Evolutionary conservation across 2,113 vertebrate genomes (phyloP).

Genomic region (Macquaria australasica): DNA sequence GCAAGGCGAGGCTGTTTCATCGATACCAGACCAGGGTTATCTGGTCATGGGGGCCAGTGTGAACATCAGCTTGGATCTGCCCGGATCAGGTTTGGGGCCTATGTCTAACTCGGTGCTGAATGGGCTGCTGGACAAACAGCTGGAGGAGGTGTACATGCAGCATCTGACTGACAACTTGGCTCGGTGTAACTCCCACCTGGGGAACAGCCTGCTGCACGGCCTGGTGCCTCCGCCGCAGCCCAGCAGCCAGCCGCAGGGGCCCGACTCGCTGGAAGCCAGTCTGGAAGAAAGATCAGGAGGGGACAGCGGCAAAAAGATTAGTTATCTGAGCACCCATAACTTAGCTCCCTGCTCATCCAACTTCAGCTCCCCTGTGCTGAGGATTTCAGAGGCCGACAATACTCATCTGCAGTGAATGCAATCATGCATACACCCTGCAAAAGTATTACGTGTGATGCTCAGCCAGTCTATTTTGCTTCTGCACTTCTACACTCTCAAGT

Average conservation of each 20-base stretch:
- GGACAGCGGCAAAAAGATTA: conserved; percentile 67
- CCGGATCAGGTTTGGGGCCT: conserved; percentile 76
- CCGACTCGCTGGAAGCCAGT: conserved; percentile 79
- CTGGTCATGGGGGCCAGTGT: conserved; percentile 85
- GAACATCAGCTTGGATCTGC: conserved; percentile 65
- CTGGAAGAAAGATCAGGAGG: conserved; percentile 64
- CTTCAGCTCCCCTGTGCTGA: conserved; percentile 89
- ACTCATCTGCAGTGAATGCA: conserved; percentile 32
- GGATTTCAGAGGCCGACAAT: conserved; percentile 84
- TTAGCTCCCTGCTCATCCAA: conserved; percentile 80
- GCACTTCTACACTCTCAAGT: not conserved
- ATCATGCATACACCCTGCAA: no score
- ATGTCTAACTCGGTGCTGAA: conserved; percentile 91
- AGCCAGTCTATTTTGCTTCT: not conserved
- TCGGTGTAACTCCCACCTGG: conserved; percentile 85
- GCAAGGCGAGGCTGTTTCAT: not conserved
- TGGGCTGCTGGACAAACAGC: conserved; percentile 88
- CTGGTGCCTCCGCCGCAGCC: conserved; percentile 83
- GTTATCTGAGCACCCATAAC: conserved; percentile 73
- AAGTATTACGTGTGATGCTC: not conserved
- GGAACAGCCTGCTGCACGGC: conserved; percentile 82
- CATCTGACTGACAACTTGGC: conserved; percentile 90
- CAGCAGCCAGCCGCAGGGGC: conserved; percentile 71
- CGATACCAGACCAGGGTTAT: conserved; percentile 76
- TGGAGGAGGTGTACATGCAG: conserved; percentile 91